Percentiles rank a stretch among this genome's conserved stretches.
Conservation (phyloP, 2,113 vertebrate species). For the Corvus moneduloides region DNA sequence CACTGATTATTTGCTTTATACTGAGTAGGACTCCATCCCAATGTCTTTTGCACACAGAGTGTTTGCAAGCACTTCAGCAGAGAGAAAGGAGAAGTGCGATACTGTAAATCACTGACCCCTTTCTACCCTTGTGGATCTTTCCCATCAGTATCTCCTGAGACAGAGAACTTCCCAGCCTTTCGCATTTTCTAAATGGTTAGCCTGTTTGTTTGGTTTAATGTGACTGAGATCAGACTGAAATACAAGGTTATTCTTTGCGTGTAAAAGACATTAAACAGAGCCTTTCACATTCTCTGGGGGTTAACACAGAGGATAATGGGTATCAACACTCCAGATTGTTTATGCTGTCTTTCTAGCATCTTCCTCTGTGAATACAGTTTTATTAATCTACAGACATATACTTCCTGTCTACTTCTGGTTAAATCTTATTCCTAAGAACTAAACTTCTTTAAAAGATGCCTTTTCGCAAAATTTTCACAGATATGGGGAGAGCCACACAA, state of each 20-base stretch:
- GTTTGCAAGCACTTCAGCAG: background rate
- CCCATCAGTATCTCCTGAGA: background rate
- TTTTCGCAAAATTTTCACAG: background rate
- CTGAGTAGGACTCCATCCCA: background rate
- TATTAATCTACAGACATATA: background rate
- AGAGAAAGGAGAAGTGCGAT: fast-evolving
- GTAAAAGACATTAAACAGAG: background rate
- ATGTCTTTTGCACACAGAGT: background rate
- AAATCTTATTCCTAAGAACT: background rate
- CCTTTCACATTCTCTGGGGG: background rate
- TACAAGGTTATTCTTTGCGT: background rate
- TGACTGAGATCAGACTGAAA: background rate
- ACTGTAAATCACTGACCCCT: background rate
- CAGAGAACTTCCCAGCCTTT: background rate
- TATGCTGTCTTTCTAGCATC: background rate
- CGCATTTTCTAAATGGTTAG: background rate
- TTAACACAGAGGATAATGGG: background rate
- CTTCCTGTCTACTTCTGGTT: background rate
- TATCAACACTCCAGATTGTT: background rate
- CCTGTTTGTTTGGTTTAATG: background rate
- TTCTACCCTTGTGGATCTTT: background rate
- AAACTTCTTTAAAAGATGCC: background rate
- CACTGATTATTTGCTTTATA: background rate
- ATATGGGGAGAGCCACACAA: background rate
- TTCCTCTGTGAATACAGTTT: background rate